Conservation (phyloP, 1,140 invertebrate species). For the Drosophila jambulina region DNA sequence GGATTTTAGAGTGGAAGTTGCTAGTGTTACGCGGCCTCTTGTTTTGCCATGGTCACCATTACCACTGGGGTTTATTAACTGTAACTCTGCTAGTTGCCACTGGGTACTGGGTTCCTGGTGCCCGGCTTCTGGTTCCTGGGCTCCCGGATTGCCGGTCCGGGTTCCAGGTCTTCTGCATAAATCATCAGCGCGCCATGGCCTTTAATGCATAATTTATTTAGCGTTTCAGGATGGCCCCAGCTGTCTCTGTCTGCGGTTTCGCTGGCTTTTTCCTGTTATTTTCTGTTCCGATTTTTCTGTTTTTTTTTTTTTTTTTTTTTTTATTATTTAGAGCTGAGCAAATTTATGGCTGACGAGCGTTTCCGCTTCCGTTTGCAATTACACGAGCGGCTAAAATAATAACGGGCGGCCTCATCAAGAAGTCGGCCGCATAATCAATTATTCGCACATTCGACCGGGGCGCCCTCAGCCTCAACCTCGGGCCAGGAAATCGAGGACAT, state of each 20-base stretch:
- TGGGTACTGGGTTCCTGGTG: not conserved
- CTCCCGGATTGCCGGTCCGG: conserved; percentile 10
- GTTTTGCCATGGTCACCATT: conserved; percentile 38
- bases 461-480: not conserved
- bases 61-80: conserved; percentile 38
- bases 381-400: conserved; percentile 41
- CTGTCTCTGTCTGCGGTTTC: conserved; percentile 44
- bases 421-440: conserved; percentile 30
- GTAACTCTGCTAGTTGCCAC: conserved; percentile 16
- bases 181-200: conserved; percentile 63
- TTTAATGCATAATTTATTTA: conserved; percentile 74
- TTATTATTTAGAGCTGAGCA: conserved; percentile 33
- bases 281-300: not conserved
- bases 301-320: conserved; percentile 13
- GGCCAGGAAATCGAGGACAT: conserved; percentile 4
- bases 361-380: conserved; percentile 73
- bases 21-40: conserved; percentile 17
- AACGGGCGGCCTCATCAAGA: conserved; percentile 9
- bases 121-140: not conserved
- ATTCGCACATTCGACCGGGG: conserved; percentile 18
- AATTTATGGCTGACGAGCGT: conserved; percentile 60
- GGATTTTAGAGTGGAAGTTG: conserved; percentile 29
- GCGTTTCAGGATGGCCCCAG: conserved; percentile 25
- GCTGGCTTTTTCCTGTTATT: conserved; percentile 9
- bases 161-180: conserved; percentile 44